Conservation (phyloP, 1,140 invertebrate species). For the Pseudachorutes palmiensis region DNA sequence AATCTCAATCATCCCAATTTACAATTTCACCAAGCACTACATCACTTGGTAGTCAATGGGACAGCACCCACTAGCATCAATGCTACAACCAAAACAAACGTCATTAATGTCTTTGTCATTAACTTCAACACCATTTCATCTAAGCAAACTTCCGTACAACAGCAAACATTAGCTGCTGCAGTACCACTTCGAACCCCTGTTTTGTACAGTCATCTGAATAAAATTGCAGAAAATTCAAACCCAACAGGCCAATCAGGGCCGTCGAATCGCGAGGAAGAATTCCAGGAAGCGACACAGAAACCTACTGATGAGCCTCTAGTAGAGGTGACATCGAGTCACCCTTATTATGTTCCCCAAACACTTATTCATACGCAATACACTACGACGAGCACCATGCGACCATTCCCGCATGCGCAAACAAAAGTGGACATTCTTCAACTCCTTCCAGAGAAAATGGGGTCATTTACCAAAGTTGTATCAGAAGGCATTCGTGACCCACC, state of each 20-base stretch:
- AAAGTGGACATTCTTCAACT: conserved; percentile 34
- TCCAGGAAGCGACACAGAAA: too few relatives aligned
- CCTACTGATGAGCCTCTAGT: too few relatives aligned
- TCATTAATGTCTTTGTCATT: conserved; percentile 38
- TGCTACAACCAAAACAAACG: conserved; percentile 36
- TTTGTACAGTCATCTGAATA: not conserved
- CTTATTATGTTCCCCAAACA: too few relatives aligned
- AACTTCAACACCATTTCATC: conserved; percentile 30
- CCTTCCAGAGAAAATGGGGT: conserved; percentile 30
- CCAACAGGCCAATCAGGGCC: too few relatives aligned
- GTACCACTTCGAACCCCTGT: not conserved
- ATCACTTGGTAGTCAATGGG: conserved; percentile 35
- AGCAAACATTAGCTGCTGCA: not conserved
- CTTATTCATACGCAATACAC: not conserved
- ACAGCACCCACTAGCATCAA: conserved; percentile 34
- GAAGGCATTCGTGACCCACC: not conserved
- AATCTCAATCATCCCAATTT: conserved; percentile 37
- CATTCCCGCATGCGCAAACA: not conserved
- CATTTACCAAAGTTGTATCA: conserved; percentile 24
- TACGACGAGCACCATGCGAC: not conserved
- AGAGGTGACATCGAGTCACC: too few relatives aligned
- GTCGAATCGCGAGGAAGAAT: too few relatives aligned
- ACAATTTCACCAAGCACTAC: conserved; percentile 38
- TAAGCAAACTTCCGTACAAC: not conserved
- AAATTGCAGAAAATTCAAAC: too few relatives aligned